phyloP scores from a whole-genome alignment of 2,888 invertebrate genomes.

The Gymnocheta viridis region DNA sequence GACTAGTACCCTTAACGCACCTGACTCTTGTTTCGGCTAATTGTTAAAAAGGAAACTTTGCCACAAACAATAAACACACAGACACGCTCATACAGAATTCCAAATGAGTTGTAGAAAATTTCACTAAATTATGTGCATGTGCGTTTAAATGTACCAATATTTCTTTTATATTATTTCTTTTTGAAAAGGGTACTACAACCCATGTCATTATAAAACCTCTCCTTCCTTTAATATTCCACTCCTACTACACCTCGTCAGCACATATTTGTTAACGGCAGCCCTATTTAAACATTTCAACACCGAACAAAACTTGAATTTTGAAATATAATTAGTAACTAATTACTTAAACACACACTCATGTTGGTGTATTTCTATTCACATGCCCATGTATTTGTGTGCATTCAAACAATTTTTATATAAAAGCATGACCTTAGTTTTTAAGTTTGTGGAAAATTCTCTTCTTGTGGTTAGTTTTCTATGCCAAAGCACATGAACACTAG shows the following conservation, averaged over 20 bases:
- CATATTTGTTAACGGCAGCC: conserved; percentile 33
- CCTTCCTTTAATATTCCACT: conserved; percentile 27
- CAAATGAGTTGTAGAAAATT: conserved; percentile 59
- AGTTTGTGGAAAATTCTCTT: conserved; percentile 28
- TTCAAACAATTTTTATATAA: conserved; percentile 5
- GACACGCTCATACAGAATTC: conserved; percentile 52
- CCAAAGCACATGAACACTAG: background rate
- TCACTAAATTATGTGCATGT: conserved; percentile 49
- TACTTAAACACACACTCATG: conserved; percentile 38
- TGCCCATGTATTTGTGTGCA: background rate
- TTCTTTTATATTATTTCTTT: conserved; percentile 10
- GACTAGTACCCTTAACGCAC: conserved; percentile 51
- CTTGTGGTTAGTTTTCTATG: conserved; percentile 24
- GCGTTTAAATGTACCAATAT: conserved; percentile 30
- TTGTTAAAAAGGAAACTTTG: conserved; percentile 67
- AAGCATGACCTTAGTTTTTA: conserved; percentile 54
- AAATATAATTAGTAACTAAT: conserved; percentile 69
- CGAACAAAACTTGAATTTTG: conserved; percentile 51
- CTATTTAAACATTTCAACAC: conserved; percentile 60
- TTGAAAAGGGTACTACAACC: conserved; percentile 70
- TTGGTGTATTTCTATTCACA: background rate
- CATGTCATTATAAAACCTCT: conserved; percentile 66
- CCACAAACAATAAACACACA: conserved; percentile 61
- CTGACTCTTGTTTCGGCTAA: conserved; percentile 67
- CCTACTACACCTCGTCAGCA: background rate